These are phyloP conservation scores for Phasianus colchicus DNA, from an alignment of 2,113 vertebrate species.

Conservation along the genomic window DNA sequence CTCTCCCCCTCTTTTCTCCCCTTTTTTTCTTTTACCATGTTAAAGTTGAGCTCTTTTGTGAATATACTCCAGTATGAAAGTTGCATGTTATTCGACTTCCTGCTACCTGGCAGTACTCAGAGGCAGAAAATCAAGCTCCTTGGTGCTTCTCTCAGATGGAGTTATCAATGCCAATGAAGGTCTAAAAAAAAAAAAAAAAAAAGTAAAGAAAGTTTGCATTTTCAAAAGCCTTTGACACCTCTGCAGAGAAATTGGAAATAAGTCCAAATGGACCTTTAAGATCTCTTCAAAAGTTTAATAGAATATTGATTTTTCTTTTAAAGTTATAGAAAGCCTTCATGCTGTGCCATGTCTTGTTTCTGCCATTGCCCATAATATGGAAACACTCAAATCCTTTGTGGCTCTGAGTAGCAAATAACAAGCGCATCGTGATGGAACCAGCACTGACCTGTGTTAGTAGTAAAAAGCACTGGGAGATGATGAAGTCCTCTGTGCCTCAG, in stretches of 20 bases:
- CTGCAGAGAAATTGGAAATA: background rate
- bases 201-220: background rate
- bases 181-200: background rate
- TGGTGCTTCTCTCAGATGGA: background rate
- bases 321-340: background rate
- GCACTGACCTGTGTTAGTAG: background rate
- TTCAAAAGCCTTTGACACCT: background rate
- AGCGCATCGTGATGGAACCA: background rate
- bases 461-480: background rate
- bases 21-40: background rate
- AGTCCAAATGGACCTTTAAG: background rate
- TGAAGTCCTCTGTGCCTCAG: background rate
- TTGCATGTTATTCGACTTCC: background rate
- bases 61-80: background rate
- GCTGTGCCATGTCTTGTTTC: background rate
- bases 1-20: rapidly evolving
- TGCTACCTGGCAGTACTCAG: background rate
- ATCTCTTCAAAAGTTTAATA: background rate
- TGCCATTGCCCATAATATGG: background rate
- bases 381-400: background rate
- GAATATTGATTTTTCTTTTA: background rate
- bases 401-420: background rate
- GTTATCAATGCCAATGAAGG: background rate
- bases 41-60: background rate
- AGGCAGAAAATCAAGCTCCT: background rate